Evolutionary conservation across 2,797 vertebrate species (phyloP).

Genomic region (Ctenopoma multispine): DNA sequence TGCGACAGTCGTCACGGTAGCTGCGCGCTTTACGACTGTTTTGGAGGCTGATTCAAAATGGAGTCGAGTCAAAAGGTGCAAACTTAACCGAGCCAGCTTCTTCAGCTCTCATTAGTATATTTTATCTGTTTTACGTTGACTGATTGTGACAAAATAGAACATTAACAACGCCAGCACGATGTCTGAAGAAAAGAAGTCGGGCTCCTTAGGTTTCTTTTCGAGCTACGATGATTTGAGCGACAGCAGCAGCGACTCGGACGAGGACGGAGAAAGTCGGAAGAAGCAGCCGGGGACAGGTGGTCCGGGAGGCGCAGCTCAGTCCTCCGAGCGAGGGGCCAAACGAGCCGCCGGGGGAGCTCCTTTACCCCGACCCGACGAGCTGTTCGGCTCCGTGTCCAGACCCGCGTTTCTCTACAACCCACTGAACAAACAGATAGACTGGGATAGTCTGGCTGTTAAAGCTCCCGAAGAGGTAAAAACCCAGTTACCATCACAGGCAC

Average conservation of each 20-base stretch:
- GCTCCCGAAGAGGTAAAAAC: conserved; percentile 91
- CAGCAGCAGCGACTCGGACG: conserved; percentile 82
- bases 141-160: rapidly evolving
- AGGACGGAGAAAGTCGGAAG: conserved; percentile 57
- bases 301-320: conserved; percentile 31
- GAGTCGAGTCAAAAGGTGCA: conserved; percentile 48
- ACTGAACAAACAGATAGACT: conserved; percentile 93
- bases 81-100: rapidly evolving
- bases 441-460: conserved; percentile 91
- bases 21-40: conserved; percentile 56
- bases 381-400: conserved; percentile 90
- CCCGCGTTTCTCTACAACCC: conserved; percentile 94
- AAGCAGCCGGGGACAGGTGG: conserved; percentile 62
- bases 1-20: conserved; percentile 61
- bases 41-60: conserved; percentile 81
- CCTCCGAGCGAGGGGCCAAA: conserved; percentile 57
- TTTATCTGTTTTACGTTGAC: not conserved
- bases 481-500: not conserved
- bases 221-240: conserved; percentile 88
- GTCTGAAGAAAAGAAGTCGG: conserved; percentile 87
- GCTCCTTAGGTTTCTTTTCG: conserved; percentile 91
- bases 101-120: not conserved
- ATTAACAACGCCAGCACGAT: conserved; percentile 61
- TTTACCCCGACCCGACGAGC: conserved; percentile 90
- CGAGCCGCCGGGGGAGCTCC: conserved; percentile 64